These are phyloP conservation scores for Dendrocincla fuliginosa DNA, from an alignment of 2,797 vertebrate genomes.

Conservation along the genomic window DNA sequence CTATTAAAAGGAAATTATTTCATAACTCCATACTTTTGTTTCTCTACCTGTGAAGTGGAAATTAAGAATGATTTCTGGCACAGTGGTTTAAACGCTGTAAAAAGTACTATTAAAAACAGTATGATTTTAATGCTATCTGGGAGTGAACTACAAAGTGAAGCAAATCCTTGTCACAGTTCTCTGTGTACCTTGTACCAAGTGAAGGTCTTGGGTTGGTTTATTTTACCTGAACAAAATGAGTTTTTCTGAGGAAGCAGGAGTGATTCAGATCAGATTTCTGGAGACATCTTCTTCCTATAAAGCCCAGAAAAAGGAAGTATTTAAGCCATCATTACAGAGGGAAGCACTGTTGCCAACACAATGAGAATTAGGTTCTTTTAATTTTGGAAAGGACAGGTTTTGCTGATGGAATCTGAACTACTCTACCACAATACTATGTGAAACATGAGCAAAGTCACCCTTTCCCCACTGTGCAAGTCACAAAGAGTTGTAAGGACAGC, in stretches of 20 bases:
- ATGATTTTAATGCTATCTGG: neutral
- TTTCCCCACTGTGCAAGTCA: neutral
- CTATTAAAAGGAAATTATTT: neutral
- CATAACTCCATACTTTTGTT: neutral
- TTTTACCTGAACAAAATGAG: neutral
- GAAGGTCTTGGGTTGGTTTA: neutral
- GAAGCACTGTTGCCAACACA: neutral
- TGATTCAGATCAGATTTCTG: neutral
- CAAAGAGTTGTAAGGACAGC: neutral
- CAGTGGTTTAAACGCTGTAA: neutral
- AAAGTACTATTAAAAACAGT: neutral
- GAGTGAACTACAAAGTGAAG: neutral
- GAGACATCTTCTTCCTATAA: neutral
- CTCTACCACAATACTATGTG: neutral
- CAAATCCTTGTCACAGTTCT: neutral
- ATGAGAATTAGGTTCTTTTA: neutral
- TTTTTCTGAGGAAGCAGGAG: neutral
- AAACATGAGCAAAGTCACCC: neutral
- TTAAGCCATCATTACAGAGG: neutral
- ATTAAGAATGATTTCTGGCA: neutral
- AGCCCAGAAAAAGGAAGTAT: neutral
- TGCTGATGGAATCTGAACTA: neutral
- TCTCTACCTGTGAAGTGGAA: neutral
- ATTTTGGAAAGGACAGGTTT: neutral
- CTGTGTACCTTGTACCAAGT: neutral